Evolutionary conservation across 2,888 invertebrate species (phyloP).

Genomic region (Hecatera dysodea): DNA sequence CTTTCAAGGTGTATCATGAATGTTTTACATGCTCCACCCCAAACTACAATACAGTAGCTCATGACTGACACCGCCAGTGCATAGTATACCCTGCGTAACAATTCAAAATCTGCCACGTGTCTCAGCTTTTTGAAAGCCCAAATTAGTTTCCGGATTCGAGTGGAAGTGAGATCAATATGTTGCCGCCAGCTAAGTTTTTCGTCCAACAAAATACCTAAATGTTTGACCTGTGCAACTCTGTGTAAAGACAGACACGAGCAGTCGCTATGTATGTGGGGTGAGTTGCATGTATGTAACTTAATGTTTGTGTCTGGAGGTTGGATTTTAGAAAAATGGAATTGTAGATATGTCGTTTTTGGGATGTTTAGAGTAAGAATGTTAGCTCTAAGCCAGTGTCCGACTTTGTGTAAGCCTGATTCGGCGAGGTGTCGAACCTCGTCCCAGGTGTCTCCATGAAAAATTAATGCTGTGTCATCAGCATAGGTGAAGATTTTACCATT

Average conservation of each 20-base stretch:
- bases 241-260: background rate
- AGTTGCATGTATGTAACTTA: background rate
- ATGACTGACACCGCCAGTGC: background rate
- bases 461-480: too few relatives aligned
- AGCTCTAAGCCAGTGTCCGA: too few relatives aligned
- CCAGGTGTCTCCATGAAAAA: too few relatives aligned
- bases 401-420: too few relatives aligned
- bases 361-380: too few relatives aligned
- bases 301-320: background rate
- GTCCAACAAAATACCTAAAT: background rate
- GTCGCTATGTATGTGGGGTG: background rate
- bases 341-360: background rate
- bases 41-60: background rate
- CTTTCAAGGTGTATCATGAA: background rate
- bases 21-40: background rate
- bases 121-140: conserved; percentile 7
- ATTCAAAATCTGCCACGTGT: background rate
- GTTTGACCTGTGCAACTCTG: background rate
- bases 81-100: background rate
- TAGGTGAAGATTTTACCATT: too few relatives aligned
- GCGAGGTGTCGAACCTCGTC: too few relatives aligned
- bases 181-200: background rate
- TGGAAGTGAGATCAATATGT: background rate
- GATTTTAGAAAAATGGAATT: background rate
- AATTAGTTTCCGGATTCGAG: background rate